Evolutionary conservation across 2,113 vertebrate species (phyloP).

Genomic region (Varanus komodoensis): DNA sequence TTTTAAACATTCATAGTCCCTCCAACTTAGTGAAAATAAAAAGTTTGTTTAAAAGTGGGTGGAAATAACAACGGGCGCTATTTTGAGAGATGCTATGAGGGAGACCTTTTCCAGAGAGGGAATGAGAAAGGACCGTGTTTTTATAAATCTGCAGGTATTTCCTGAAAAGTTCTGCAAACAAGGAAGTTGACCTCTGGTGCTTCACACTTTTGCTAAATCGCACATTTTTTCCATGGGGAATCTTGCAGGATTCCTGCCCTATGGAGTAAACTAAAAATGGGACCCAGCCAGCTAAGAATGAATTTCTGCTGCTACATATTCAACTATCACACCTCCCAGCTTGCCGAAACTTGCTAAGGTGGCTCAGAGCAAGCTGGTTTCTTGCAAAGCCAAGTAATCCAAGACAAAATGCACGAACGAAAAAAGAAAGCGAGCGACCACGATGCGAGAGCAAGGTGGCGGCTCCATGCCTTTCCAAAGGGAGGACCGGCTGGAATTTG

Average conservation of each 20-base stretch:
- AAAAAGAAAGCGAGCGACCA: not conserved
- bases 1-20: no score
- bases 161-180: not conserved
- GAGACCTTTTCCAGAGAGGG: not conserved
- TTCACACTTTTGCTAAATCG: not conserved
- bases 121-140: not conserved
- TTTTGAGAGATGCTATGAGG: not conserved
- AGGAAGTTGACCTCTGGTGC: not conserved
- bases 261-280: not conserved
- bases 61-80: not conserved
- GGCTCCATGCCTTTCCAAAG: not conserved
- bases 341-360: not conserved
- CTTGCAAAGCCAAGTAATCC: not conserved
- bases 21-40: not conserved
- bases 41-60: not conserved
- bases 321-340: not conserved
- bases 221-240: not conserved
- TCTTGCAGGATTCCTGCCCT: not conserved
- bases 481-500: accelerated
- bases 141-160: not conserved
- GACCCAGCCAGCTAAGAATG: not conserved
- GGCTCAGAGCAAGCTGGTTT: not conserved
- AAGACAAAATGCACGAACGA: not conserved
- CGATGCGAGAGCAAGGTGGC: no score
- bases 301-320: not conserved